Evolutionary conservation across 2,888 invertebrate genomes (phyloP).

Genomic region (Drosophila affinis): DNA sequence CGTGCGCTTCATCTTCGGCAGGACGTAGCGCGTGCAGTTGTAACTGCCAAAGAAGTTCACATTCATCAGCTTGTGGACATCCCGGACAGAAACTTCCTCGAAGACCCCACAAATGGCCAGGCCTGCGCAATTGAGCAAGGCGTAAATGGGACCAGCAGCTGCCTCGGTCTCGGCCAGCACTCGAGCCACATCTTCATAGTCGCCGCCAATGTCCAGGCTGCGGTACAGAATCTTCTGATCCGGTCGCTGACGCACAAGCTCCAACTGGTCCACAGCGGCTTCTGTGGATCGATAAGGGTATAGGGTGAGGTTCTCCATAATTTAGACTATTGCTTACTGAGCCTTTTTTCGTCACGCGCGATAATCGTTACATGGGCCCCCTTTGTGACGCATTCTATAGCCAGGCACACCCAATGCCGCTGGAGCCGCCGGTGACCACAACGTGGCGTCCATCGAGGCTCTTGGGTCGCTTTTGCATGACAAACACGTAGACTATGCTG

Average conservation of each 20-base stretch:
- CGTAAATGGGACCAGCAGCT: slow-evolving; percentile 91
- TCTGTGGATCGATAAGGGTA: slow-evolving; percentile 70
- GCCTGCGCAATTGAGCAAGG: slow-evolving; percentile 97
- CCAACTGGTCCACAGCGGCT: slow-evolving; percentile 86
- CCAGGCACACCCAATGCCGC: slow-evolving; percentile 96
- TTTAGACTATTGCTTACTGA: slow-evolving; percentile 85
- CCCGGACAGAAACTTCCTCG: slow-evolving; percentile 89
- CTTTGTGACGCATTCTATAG: slow-evolving; percentile 89
- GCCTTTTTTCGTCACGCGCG: slow-evolving; percentile 90
- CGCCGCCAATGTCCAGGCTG: slow-evolving; percentile 88
- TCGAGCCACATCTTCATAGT: slow-evolving; percentile 86
- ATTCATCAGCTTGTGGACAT: slow-evolving; percentile 90
- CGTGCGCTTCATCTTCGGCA: slow-evolving; percentile 91
- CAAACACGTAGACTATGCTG: slow-evolving; percentile 74
- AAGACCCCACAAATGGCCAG: slow-evolving; percentile 89
- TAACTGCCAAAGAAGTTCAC: slow-evolving; percentile 95
- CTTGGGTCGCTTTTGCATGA: slow-evolving; percentile 76
- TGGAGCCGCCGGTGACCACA: slow-evolving; percentile 96
- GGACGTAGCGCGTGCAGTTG: slow-evolving; percentile 90
- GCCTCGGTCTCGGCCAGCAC: slow-evolving; percentile 87
- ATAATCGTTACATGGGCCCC: slow-evolving; percentile 96
- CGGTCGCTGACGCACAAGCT: slow-evolving; percentile 84
- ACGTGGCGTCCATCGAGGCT: slow-evolving; percentile 86
- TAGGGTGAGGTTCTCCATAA: background rate
- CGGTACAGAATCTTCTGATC: slow-evolving; percentile 87